These are phyloP conservation scores for Lophius piscatorius DNA, from an alignment of 2,113 vertebrate species.

Conservation along the genomic window DNA sequence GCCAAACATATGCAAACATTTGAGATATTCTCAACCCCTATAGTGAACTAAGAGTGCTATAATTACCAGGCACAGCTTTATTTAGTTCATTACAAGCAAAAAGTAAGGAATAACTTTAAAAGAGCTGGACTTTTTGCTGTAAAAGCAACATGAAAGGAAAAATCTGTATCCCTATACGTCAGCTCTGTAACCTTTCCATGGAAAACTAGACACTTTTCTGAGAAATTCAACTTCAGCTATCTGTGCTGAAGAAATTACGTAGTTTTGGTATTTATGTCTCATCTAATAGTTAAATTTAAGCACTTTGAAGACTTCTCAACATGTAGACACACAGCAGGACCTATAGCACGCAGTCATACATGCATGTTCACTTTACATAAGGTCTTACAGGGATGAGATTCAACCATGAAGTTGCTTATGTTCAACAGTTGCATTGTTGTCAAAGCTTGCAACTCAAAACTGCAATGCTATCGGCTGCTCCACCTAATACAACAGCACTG, in stretches of 20 bases:
- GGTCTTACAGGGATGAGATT: slow-evolving; percentile 21
- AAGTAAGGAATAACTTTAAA: slow-evolving; percentile 36
- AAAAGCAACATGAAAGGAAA: slow-evolving; percentile 58
- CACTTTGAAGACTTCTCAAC: background rate
- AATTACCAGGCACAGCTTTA: slow-evolving; percentile 33
- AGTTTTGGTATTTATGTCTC: slow-evolving; percentile 6
- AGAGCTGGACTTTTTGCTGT: slow-evolving; percentile 26
- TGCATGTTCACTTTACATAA: slow-evolving; percentile 11
- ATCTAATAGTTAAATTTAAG: slow-evolving; percentile 3
- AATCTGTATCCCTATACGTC: slow-evolving; percentile 13
- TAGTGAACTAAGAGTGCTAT: slow-evolving; percentile 59
- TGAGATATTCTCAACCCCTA: slow-evolving; percentile 41
- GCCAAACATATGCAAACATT: slow-evolving; percentile 13
- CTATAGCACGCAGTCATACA: background rate
- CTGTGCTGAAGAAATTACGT: slow-evolving; percentile 7
- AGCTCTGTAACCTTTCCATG: slow-evolving; percentile 3
- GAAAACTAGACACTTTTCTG: slow-evolving; percentile 16
- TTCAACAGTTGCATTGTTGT: slow-evolving; percentile 32
- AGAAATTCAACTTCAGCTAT: slow-evolving; percentile 5
- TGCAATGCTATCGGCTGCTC: background rate
- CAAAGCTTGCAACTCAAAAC: background rate
- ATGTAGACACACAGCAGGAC: background rate
- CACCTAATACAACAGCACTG: background rate
- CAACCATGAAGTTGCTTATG: background rate
- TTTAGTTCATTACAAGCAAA: slow-evolving; percentile 54